phyloP scores from a whole-genome alignment of 2,888 invertebrate genomes.

The Lypha dubia region DNA sequence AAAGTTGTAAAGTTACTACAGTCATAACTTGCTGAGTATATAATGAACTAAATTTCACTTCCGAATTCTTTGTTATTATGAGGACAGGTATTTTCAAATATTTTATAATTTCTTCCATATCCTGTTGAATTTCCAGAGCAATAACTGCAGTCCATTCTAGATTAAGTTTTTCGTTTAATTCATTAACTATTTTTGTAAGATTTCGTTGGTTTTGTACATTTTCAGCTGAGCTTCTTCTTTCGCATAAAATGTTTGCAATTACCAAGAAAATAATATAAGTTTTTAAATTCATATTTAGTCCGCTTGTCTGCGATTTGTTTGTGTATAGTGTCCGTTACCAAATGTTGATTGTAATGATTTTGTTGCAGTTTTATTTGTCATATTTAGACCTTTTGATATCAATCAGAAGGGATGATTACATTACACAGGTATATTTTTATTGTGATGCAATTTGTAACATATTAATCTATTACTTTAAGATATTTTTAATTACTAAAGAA shows the following conservation, averaged over 20 bases:
- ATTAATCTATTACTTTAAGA: too few relatives aligned
- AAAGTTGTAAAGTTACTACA: neutral
- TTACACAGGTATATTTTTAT: too few relatives aligned
- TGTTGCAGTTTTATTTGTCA: neutral
- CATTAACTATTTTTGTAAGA: neutral
- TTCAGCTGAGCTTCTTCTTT: neutral
- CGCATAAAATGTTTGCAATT: neutral
- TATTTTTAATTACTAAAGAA: too few relatives aligned
- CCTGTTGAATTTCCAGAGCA: neutral
- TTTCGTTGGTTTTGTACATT: neutral
- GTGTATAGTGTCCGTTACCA: neutral
- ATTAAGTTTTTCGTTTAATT: constrained; percentile 40
- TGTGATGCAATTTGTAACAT: too few relatives aligned
- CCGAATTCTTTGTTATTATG: neutral
- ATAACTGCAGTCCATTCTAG: constrained; percentile 52
- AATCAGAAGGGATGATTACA: too few relatives aligned
- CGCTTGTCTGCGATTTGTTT: neutral
- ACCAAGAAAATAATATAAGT: neutral
- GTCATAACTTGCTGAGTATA: constrained; percentile 16
- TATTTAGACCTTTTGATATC: neutral
- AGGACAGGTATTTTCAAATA: constrained; percentile 7
- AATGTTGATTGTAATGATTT: neutral
- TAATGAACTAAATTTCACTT: neutral
- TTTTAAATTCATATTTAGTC: constrained; percentile 3
- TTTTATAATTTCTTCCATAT: constrained; percentile 13